Evolutionary conservation across 2,113 vertebrate genomes (phyloP), one percentile per base, ranked within the genome.

Genomic region (Apistogramma diplotaenia): DNA sequence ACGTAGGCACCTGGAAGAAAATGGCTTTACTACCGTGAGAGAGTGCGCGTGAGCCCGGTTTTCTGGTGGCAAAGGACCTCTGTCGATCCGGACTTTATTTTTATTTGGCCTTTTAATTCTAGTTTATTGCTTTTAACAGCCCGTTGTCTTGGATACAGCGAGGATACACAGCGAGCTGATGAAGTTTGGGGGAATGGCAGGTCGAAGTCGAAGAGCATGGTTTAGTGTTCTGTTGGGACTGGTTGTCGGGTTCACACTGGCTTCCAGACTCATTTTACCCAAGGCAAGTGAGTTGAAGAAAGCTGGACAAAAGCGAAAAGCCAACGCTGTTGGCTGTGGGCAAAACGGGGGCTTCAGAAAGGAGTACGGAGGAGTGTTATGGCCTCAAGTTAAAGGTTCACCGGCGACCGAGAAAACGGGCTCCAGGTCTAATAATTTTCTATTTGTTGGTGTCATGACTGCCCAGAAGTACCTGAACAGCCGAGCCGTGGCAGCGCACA

Each of bases 401-500:
- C 83, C 88, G 71, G 76, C 85, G 10, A 92, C 94, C 0, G 89
- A 92, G 74, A 83, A 90, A 8, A 79, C 92, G 1, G 81, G 77
- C 10, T 89, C 92, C 58, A 84, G 90, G 15, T 95, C 95, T 70
- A 92, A 89, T 8, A 95, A 91, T 90, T 98, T 99, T 85, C 95
- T 99, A 46, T 99, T 96, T 91, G 97, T 98, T 29, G 98, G 98
- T 67, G 98, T 99, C 59, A 98, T 99, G 98, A 99, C 97, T 2
- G 98, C 98, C 1, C 96, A 98, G 96, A 99, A 99, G 88, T 99
- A 99, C 95, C 97, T 99, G 93, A 93, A 96, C 80, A 98, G 84
- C 94, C 95, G 98, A 46, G 98, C 97, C 3, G 95, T 98, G 90
- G 97, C 98, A 1, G 97, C 96, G 0, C 93, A 97, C 88, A 96